Evolutionary conservation across 2,888 invertebrate genomes (phyloP), one percentile per base, ranked within the genome.

Genomic region (Xylota segnis): DNA sequence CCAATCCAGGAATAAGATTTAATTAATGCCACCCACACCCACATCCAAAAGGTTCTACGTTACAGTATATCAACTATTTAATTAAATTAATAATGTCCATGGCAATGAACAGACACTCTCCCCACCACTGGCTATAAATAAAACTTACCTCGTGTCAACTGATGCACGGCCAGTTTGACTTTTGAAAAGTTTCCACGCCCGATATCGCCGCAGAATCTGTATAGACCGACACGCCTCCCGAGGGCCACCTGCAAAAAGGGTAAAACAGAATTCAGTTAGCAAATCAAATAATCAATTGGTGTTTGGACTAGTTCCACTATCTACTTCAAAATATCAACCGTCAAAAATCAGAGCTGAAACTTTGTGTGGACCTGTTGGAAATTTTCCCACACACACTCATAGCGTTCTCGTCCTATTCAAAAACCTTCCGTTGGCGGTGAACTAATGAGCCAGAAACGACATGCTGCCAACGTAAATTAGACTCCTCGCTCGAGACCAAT

Each of bases 161-260:
- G 94, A 91, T 96, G 96, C 65, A 95, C 93, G 54, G 95, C 96
- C 89, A 96, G 92, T 91, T 95, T 96, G 89, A 96, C 96, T 91
- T 95, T 95, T 52, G 96, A 96, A 92, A 96, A 96, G 92, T 96
- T 96, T 65, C 96, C 96, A 88, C 94, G 94, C 34, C 96, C 96
- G 76, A 96, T 94, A 90, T 96, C 96, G 87, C 95, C 95, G 88
- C 95, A 94, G 89, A 96, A 94, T 90, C 95, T 93, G 92, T 96
- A 96, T 89, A 96, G 94, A 29, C 96, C 96, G 76, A 96, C 95
- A 82, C 96, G 93, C 89, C 95, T 94, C 74, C 96, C 96, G 83
- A 96, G 93, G n/a, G 95, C 94, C 72, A 96, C 94, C 93, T 93
- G 84, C 9, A 90, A 89, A n/a, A 50, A 12, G 87, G 66, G 65